Evolutionary conservation across 2,113 vertebrate species (phyloP).

Genomic region (Siniperca knerii): DNA sequence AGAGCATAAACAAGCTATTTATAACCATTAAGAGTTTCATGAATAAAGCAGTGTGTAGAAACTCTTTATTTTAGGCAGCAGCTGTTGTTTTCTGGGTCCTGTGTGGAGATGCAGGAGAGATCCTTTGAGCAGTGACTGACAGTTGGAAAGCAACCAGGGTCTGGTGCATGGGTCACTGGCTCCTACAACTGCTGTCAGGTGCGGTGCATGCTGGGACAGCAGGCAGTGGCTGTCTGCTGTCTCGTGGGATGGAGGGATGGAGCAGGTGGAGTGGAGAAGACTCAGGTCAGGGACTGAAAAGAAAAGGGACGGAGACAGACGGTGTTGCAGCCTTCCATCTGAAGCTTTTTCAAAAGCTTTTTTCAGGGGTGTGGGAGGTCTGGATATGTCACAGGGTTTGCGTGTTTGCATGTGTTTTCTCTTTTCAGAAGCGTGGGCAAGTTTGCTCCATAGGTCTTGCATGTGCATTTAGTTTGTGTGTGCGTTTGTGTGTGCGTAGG

Average conservation of each 20-base stretch:
- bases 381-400: conserved; percentile 59
- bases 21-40: conserved; percentile 24
- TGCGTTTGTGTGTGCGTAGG: conserved; percentile 31
- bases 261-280: conserved; percentile 37
- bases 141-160: conserved; percentile 23
- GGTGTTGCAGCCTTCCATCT: conserved; percentile 42
- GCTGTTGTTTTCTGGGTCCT: conserved; percentile 5
- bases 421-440: conserved; percentile 63
- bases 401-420: conserved; percentile 50
- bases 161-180: conserved; percentile 39
- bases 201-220: conserved; percentile 47
- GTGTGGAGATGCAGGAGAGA: conserved; percentile 4
- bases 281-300: conserved; percentile 29
- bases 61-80: conserved; percentile 20
- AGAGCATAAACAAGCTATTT: conserved; percentile 42
- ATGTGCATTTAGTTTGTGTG: conserved; percentile 21
- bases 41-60: conserved; percentile 6
- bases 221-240: conserved; percentile 27
- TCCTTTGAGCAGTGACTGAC: conserved; percentile 24
- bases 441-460: conserved; percentile 41
- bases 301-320: conserved; percentile 28
- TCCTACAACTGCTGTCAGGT: conserved; percentile 47
- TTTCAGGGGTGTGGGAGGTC: conserved; percentile 62
- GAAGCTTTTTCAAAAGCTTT: conserved; percentile 43
- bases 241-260: conserved; percentile 28